Evolutionary conservation across 2,113 vertebrate genomes (phyloP).

Genomic region (Romanogobio albipinnatus): DNA sequence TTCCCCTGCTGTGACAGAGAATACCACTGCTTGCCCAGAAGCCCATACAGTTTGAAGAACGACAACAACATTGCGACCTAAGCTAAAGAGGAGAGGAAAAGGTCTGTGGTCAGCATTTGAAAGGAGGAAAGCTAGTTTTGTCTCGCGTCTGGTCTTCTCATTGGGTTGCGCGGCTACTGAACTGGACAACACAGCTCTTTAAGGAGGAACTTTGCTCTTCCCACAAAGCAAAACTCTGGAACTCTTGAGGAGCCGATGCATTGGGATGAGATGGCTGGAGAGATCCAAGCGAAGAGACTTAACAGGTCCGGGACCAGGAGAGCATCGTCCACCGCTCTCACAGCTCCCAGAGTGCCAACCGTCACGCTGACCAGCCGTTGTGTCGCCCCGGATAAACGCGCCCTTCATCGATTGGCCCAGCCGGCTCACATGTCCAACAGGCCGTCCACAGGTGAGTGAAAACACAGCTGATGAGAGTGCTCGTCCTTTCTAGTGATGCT

Average conservation of each 20-base stretch:
- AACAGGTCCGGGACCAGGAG: constrained; percentile 59
- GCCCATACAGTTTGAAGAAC: constrained; percentile 26
- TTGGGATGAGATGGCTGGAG: constrained; percentile 64
- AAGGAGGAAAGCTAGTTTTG: background rate
- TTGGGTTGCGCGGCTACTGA: background rate
- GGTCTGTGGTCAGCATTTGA: background rate
- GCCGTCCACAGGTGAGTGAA: constrained; percentile 45
- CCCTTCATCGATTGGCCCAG: constrained; percentile 45
- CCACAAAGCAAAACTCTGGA: background rate
- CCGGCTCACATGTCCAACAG: constrained; percentile 57
- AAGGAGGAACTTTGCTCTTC: background rate
- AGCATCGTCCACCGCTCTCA: constrained; percentile 23
- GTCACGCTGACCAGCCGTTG: constrained; percentile 74
- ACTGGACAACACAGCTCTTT: background rate
- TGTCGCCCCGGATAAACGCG: constrained; percentile 55
- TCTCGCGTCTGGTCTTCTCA: background rate
- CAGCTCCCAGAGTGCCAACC: constrained; percentile 65
- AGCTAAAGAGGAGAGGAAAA: background rate
- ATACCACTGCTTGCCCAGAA: constrained; percentile 21
- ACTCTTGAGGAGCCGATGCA: background rate
- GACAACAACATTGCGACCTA: background rate
- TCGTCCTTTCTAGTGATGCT: background rate
- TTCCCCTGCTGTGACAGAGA: constrained; percentile 21
- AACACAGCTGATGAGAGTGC: background rate
- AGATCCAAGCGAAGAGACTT: constrained; percentile 63